These are phyloP conservation scores for Acanthopleura granulata DNA, from an alignment of 2,888 invertebrate species.

Conservation along the genomic window DNA sequence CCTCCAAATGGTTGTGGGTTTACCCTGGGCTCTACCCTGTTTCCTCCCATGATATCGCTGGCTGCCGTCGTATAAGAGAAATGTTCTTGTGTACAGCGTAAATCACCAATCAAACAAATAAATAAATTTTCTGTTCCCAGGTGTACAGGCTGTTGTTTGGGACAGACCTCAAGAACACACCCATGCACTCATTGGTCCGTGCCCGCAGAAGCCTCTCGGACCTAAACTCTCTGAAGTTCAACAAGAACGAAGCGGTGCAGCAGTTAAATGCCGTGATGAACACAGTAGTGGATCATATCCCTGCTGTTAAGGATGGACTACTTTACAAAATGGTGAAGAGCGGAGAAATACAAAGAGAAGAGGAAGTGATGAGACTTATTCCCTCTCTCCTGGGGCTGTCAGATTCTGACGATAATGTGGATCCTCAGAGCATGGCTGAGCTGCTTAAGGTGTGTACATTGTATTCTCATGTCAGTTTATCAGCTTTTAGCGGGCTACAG, in stretches of 20 bases:
- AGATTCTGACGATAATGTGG: constrained; percentile 23
- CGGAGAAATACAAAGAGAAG: constrained; percentile 33
- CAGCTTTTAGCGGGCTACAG: too few relatives aligned
- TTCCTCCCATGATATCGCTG: too few relatives aligned
- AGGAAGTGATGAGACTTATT: constrained; percentile 31
- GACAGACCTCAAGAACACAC: constrained; percentile 30
- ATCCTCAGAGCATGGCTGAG: constrained; percentile 42
- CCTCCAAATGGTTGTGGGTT: too few relatives aligned
- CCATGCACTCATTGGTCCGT: neutral
- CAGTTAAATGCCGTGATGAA: neutral
- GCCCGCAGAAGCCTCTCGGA: too few relatives aligned
- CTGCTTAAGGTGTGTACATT: constrained; percentile 42
- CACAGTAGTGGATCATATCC: constrained; percentile 13
- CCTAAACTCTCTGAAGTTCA: too few relatives aligned
- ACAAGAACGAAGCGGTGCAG: too few relatives aligned
- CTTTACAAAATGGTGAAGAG: constrained; percentile 36
- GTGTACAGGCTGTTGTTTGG: constrained; percentile 53
- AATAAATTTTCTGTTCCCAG: constrained; percentile 43
- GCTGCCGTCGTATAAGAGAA: too few relatives aligned
- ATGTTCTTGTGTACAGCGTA: too few relatives aligned
- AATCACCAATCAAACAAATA: too few relatives aligned
- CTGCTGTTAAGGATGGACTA: constrained; percentile 30
- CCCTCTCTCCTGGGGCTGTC: constrained; percentile 30
- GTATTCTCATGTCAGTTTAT: too few relatives aligned
- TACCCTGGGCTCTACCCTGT: too few relatives aligned